phyloP scores from a whole-genome alignment of 2,888 invertebrate species.

The Acronicta psi region DNA sequence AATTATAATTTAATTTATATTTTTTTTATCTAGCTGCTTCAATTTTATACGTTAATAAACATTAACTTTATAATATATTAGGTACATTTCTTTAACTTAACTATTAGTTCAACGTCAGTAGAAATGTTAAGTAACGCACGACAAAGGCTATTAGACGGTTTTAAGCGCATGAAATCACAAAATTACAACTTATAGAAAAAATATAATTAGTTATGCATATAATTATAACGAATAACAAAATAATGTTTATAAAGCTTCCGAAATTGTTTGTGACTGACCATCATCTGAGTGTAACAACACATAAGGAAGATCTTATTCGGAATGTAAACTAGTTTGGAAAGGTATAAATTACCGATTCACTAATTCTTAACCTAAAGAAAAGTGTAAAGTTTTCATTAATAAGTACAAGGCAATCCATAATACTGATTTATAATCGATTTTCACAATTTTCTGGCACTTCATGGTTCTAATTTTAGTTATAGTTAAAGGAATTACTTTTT shows the following conservation, averaged over 20 bases:
- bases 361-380: conserved; percentile 54
- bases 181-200: conserved; percentile 59
- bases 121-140: conserved; percentile 33
- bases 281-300: conserved; percentile 36
- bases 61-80: conserved; percentile 48
- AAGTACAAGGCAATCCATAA: conserved; percentile 67
- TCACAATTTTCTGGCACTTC: conserved; percentile 64
- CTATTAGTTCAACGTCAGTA: conserved; percentile 35
- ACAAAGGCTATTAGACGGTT: conserved; percentile 41
- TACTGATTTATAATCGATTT: conserved; percentile 64
- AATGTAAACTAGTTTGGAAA: conserved; percentile 46
- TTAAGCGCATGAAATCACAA: conserved; percentile 59
- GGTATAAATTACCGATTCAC: conserved; percentile 45
- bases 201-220: conserved; percentile 42
- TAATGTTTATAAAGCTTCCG: conserved; percentile 38
- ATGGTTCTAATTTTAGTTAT: conserved; percentile 55
- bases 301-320: conserved; percentile 29
- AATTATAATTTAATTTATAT: conserved; percentile 40
- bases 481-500: conserved; percentile 55
- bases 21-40: conserved; percentile 66
- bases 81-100: conserved; percentile 46
- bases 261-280: conserved; percentile 53
- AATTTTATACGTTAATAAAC: conserved; percentile 45
- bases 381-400: conserved; percentile 55
- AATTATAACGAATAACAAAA: conserved; percentile 56